Evolutionary conservation across 2,888 invertebrate species (phyloP), one percentile per base, ranked within the genome.

Genomic region (Melanchra persicariae): DNA sequence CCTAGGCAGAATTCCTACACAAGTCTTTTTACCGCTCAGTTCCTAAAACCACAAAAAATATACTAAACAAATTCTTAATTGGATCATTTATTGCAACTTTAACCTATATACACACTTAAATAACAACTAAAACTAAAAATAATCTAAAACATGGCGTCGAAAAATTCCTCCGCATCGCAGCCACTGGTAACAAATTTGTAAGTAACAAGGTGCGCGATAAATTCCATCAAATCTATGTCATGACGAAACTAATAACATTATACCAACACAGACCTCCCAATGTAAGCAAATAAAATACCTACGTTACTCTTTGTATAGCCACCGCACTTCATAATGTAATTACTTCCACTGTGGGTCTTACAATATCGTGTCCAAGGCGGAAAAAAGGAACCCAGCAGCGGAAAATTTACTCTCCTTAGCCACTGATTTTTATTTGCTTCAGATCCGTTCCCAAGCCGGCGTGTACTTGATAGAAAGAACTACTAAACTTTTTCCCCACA

Each of bases 361-460:
- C 74, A 81, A 73, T 77, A 82, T 75, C 67, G 77, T 78, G 77
- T 77, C 77, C 76, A 75, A 79, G 77, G 70, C 55, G 63, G 68
- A 67, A 82, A 84, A 79, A 84, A 75, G 47, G 76, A 80, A 79
- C 51, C 64, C 59, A 24, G 68, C 49, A 77, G 70, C 78, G 81
- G 85, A 81, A 84, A 85, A 85, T 87, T 82, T 85, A 78, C 85
- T 86, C 75, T 83, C 70, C 73, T 75, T 74, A 74, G 37, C 69
- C 72, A 72, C 66, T 77, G 82, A 79, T 80, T 81, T 85, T 85
- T 85, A 85, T 87, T 86, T 82, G 79, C 76, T 78, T 79, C 67
- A 65, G 79, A 74, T 72, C 74, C 76, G 55, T 72, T 79, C 74
- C 40, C 67, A 47, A 45, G 64, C 59, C 70, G 64, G 61, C 64